Evolutionary conservation across 1,140 invertebrate genomes (phyloP).

Genomic region (Aethina tumida): DNA sequence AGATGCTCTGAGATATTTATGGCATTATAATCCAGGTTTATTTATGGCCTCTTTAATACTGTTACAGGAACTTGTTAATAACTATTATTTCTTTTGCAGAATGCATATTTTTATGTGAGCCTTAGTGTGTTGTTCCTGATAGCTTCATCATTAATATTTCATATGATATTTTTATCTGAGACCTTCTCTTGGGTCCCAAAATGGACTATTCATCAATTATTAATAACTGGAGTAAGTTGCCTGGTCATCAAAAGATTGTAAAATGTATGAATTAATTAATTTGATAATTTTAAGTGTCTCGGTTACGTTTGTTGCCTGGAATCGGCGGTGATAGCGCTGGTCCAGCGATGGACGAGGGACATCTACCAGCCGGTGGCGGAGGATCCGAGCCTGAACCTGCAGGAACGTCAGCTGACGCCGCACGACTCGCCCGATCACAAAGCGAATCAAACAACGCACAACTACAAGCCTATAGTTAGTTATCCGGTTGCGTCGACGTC

Average conservation of each 20-base stretch:
- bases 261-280: constrained; percentile 4
- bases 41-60: no score
- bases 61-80: no score
- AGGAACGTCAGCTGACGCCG: constrained; percentile 28
- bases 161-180: constrained; percentile 53
- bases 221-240: constrained; percentile 33
- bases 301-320: constrained; percentile 34
- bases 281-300: constrained; percentile 28
- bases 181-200: constrained; percentile 52
- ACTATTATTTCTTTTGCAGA: constrained; percentile 38
- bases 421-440: constrained; percentile 25
- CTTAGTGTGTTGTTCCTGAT: constrained; percentile 53
- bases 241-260: constrained; percentile 4
- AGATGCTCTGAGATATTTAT: no score
- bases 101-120: constrained; percentile 52
- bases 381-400: constrained; percentile 32
- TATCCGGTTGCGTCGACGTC: constrained; percentile 30
- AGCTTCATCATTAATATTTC: constrained; percentile 52
- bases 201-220: constrained; percentile 35
- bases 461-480: constrained; percentile 32
- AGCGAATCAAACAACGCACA: constrained; percentile 33
- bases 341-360: constrained; percentile 29
- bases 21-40: no score
- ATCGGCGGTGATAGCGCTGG: constrained; percentile 30
- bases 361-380: constrained; percentile 33